phyloP scores from a whole-genome alignment of 2,888 invertebrate species.

The Diarsia mendica region DNA sequence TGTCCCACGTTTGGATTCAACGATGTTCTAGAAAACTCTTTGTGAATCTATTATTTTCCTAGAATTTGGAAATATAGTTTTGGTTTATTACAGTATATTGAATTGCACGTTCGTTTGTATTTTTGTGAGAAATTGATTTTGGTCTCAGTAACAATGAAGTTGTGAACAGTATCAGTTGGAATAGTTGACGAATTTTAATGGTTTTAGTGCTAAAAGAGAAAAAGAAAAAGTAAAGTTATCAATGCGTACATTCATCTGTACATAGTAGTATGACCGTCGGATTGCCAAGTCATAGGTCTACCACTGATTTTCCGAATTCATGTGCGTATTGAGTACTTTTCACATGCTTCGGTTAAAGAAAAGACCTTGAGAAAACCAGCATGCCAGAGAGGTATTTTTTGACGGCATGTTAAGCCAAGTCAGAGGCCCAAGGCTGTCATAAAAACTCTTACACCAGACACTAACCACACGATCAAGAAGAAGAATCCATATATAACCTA shows the following conservation, averaged over 20 bases:
- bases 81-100: background rate
- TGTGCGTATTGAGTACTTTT: no score
- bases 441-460: no score
- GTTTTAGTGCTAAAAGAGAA: background rate
- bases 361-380: no score
- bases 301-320: no score
- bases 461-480: no score
- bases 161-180: background rate
- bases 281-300: no score
- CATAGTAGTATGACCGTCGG: no score
- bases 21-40: constrained; percentile 23
- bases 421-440: no score
- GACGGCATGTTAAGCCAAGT: no score
- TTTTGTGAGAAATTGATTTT: background rate
- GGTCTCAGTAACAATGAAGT: background rate
- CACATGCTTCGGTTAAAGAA: no score
- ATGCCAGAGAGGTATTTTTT: no score
- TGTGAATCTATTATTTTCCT: constrained; percentile 6
- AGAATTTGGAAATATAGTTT: background rate
- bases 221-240: background rate
- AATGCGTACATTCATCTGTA: background rate
- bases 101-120: background rate
- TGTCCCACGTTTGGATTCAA: constrained; percentile 12
- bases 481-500: background rate
- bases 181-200: background rate